A percentile compares a stretch with the other conserved stretches of the same genome.
These are phyloP conservation scores for Pyrocoelia pectoralis DNA, from an alignment of 2,888 invertebrate genomes.

Conservation along the genomic window DNA sequence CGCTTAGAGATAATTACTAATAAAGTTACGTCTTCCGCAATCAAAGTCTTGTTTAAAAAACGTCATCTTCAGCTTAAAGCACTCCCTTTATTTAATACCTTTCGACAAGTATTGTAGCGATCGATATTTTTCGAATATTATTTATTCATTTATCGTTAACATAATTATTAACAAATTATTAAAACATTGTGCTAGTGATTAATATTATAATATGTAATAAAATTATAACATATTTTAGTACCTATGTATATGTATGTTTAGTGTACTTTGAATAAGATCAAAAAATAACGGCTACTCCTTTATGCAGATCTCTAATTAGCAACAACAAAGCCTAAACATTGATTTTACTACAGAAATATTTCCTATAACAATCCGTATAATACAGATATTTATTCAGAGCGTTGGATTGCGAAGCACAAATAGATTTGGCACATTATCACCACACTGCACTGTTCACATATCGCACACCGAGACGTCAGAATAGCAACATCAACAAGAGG, in stretches of 20 bases:
- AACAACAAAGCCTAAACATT: constrained; percentile 50
- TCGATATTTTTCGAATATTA: neutral
- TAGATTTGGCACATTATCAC: constrained; percentile 59
- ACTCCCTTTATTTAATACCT: neutral
- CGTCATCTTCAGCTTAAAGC: constrained; percentile 7
- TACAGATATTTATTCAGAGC: constrained; percentile 50
- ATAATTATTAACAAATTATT: constrained; percentile 32
- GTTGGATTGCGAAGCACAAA: constrained; percentile 58
- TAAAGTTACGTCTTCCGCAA: constrained; percentile 40
- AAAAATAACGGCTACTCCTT: constrained; percentile 29
- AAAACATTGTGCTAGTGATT: constrained; percentile 28
- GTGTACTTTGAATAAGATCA: constrained; percentile 18
- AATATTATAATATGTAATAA: constrained; percentile 16
- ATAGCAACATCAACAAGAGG: constrained; percentile 49
- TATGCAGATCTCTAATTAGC: constrained; percentile 39
- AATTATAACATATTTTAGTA: constrained; percentile 21
- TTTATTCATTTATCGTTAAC: constrained; percentile 32
- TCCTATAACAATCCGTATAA: constrained; percentile 45
- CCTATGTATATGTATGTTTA: constrained; percentile 4
- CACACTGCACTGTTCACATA: constrained; percentile 45
- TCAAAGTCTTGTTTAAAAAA: constrained; percentile 32
- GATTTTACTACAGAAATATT: constrained; percentile 47
- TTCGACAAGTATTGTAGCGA: neutral
- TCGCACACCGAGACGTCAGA: constrained; percentile 50
- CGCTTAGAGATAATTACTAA: constrained; percentile 40